phyloP scores from a whole-genome alignment of 2,113 vertebrate genomes.

The Limanda limanda region DNA sequence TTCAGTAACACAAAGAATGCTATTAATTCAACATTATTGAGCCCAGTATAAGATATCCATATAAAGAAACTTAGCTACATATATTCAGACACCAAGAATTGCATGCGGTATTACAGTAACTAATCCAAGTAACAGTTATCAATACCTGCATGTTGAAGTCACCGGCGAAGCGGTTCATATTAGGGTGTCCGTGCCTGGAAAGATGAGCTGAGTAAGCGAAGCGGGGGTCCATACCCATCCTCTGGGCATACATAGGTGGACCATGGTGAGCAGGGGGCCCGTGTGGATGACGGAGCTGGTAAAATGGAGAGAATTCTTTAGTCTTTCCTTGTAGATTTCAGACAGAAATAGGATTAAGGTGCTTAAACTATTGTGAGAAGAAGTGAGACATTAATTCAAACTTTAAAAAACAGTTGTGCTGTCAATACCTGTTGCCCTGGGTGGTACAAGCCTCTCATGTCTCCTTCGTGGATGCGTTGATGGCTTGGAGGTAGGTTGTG shows the following conservation, averaged over 20 bases:
- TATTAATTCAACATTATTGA: no score
- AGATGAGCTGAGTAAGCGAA: constrained; percentile 84
- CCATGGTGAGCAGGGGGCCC: constrained; percentile 76
- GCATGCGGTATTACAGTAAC: neutral
- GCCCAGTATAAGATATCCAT: no score
- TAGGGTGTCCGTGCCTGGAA: constrained; percentile 83
- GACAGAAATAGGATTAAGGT: neutral
- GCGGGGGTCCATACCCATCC: constrained; percentile 83
- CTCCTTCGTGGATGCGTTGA: constrained; percentile 52
- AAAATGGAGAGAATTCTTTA: neutral
- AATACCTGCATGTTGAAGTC: constrained; percentile 90
- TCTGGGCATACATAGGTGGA: constrained; percentile 84
- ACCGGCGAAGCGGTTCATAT: constrained; percentile 79
- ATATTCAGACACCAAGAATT: neutral
- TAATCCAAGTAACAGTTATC: constrained; percentile 74
- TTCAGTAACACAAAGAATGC: no score
- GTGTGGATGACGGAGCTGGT: constrained; percentile 74
- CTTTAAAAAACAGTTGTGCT: neutral
- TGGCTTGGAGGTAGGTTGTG: constrained; percentile 76
- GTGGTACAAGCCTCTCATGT: constrained; percentile 68
- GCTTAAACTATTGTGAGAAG: neutral
- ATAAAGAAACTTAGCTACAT: no score
- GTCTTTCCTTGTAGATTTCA: neutral
- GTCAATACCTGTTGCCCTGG: constrained; percentile 77
- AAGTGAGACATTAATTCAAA: neutral